phyloP scores from a whole-genome alignment of 2,797 vertebrate species.

The Chloroceryle amazona region DNA sequence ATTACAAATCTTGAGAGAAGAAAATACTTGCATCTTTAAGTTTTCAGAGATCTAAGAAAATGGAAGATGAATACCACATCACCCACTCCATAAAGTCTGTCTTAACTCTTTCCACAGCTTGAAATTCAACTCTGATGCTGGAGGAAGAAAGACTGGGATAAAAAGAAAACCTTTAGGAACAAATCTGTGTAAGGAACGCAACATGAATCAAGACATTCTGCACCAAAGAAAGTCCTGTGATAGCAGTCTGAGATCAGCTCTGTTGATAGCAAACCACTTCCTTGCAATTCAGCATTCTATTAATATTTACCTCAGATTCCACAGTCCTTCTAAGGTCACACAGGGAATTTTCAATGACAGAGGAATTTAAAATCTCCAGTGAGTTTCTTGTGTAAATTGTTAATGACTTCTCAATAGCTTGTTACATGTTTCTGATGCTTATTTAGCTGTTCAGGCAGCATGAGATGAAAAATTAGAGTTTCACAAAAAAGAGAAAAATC shows the following conservation, averaged over 20 bases:
- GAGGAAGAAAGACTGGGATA: not conserved
- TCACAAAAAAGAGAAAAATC: not conserved
- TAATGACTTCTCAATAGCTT: not conserved
- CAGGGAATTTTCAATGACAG: not conserved
- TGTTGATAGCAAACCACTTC: not conserved
- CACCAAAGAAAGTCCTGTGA: not conserved
- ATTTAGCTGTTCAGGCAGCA: not conserved
- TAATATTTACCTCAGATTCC: not conserved
- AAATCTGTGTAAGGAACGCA: not conserved
- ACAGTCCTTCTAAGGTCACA: not conserved
- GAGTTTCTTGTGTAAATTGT: not conserved
- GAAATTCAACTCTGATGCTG: not conserved
- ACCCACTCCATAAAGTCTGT: not conserved
- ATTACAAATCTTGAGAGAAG: not conserved
- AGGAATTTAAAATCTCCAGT: not conserved
- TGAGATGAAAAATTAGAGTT: not conserved
- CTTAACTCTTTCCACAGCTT: not conserved
- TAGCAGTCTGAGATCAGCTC: not conserved
- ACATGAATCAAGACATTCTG: not conserved
- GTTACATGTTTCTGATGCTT: not conserved
- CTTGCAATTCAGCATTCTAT: not conserved
- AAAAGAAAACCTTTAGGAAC: not conserved
- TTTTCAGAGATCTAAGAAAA: not conserved
- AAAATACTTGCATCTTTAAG: not conserved
- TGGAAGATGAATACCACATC: not conserved